A percentile compares a stretch with the other conserved stretches of the same genome.
Conservation (phyloP, 1,140 invertebrate species). For the Zaprionus ghesquierei region DNA sequence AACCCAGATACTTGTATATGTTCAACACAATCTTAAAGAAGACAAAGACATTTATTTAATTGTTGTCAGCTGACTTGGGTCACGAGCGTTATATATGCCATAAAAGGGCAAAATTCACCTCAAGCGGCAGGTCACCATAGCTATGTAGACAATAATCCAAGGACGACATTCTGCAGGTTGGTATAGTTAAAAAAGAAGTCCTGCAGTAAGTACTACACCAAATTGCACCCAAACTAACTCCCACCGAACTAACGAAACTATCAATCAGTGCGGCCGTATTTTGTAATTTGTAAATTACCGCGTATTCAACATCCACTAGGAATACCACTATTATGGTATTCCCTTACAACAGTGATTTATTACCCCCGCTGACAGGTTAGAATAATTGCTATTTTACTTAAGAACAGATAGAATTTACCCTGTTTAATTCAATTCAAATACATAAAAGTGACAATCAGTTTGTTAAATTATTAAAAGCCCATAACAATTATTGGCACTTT, state of each 20-base stretch:
- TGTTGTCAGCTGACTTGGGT: slow-evolving; percentile 65
- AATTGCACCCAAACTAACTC: slow-evolving; percentile 30
- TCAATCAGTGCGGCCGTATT: slow-evolving; percentile 33
- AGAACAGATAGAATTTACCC: background rate
- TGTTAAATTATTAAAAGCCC: background rate
- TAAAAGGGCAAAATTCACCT: slow-evolving; percentile 49
- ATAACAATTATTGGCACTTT: background rate
- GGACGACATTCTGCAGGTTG: slow-evolving; percentile 46
- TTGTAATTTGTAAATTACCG: slow-evolving; percentile 12
- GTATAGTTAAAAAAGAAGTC: slow-evolving; percentile 1
- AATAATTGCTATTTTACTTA: background rate
- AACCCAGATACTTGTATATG: slow-evolving; percentile 85
- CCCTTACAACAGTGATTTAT: background rate
- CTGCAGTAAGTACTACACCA: slow-evolving; percentile 14
- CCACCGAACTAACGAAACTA: slow-evolving; percentile 29
- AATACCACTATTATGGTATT: background rate
- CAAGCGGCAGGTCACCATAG: slow-evolving; percentile 75
- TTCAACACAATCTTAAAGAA: slow-evolving; percentile 85
- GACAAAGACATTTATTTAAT: slow-evolving; percentile 8
- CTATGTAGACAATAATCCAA: slow-evolving; percentile 42
- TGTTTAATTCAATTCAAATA: background rate
- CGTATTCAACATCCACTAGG: background rate
- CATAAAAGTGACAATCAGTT: background rate
- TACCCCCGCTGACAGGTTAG: background rate
- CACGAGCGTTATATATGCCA: slow-evolving; percentile 14